These are phyloP conservation scores for Cheilosia vulpina DNA, from an alignment of 2,888 invertebrate species.

Conservation along the genomic window DNA sequence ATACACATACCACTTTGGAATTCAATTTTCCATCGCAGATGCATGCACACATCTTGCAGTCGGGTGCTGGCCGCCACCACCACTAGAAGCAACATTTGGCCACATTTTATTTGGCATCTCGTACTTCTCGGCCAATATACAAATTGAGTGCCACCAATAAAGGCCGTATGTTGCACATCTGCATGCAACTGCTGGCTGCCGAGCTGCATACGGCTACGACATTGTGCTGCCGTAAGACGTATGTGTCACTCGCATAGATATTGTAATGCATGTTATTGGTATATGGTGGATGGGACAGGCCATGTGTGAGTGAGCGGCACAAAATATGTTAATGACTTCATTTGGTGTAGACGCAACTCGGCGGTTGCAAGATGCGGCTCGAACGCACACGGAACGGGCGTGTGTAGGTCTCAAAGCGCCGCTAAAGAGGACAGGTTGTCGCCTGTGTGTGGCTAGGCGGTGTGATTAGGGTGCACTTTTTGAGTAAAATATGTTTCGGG, in stretches of 20 bases:
- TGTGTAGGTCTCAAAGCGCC: constrained; percentile 52
- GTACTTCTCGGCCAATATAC: constrained; percentile 73
- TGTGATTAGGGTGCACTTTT: constrained; percentile 45
- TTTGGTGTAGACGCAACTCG: constrained; percentile 52
- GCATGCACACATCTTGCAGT: no score
- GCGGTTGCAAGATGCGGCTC: background rate
- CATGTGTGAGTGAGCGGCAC: constrained; percentile 23
- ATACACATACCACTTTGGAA: constrained; percentile 22
- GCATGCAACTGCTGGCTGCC: constrained; percentile 48
- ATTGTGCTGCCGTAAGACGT: constrained; percentile 40
- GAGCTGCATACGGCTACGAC: constrained; percentile 15
- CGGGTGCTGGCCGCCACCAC: background rate
- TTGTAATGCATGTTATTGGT: constrained; percentile 65
- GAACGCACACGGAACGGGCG: background rate
- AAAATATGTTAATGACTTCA: constrained; percentile 74
- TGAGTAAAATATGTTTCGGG: constrained; percentile 14
- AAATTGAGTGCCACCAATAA: constrained; percentile 75
- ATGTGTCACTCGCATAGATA: constrained; percentile 70
- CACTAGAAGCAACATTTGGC: constrained; percentile 36
- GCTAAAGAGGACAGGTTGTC: constrained; percentile 58
- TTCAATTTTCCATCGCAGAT: constrained; percentile 25
- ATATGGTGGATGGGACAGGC: constrained; percentile 13
- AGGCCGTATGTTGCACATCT: constrained; percentile 50
- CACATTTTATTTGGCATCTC: constrained; percentile 71
- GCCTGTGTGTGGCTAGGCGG: constrained; percentile 32